Base-by-base conservation (phyloP, 2,888 invertebrate species). In the Oligia fasciuncula region DNA sequence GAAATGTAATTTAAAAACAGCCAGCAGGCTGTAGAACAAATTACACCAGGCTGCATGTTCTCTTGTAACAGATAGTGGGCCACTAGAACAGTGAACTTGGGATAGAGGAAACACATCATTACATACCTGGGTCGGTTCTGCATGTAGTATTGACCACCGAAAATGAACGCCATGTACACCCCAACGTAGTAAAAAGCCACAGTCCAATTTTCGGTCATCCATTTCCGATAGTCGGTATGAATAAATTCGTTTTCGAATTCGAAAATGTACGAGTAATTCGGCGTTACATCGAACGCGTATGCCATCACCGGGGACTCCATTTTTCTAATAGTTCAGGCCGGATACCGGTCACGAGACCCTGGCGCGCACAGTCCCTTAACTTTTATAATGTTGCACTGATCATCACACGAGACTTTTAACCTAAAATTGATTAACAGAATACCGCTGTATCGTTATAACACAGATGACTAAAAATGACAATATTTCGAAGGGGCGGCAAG, bases 171-270 rank as follows among this genome's bases (percentile, higher is more conserved):
- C 98, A 99, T 98, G 95, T 99, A 99, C 88, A 98, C 97, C 87
- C 98, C 98, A 87, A 98, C 97, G 93, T 98, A 98, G 92, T 99
- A 99, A 96, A 99, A 99, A 77, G 98, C 98, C 93, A 98, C 98
- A 79, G 98, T 99, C 99, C 99, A 99, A 95, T 99, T 99, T 91
- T 98, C 98, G 88, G 98, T 98, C 99, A 99, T 99, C 99, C 99
- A 99, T 96, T 98, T 98, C 93, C 98, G 98, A 90, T 98, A 98
- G 90, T 98, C 98, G 91, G 98, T 97, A 93, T 99, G 99, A 93
- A 98, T 98, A 95, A 99, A 99, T 93, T 98, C 98, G 94, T 98
- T 98, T 97, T 99, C 99, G 93, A 99, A 99, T 92, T 99, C 98
- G 97, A 99, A 99, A 94, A 99, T 98, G 95, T 99, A 99, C 68